Evolutionary conservation across 2,797 vertebrate species (phyloP).

Genomic region (Rachycentron canadum): DNA sequence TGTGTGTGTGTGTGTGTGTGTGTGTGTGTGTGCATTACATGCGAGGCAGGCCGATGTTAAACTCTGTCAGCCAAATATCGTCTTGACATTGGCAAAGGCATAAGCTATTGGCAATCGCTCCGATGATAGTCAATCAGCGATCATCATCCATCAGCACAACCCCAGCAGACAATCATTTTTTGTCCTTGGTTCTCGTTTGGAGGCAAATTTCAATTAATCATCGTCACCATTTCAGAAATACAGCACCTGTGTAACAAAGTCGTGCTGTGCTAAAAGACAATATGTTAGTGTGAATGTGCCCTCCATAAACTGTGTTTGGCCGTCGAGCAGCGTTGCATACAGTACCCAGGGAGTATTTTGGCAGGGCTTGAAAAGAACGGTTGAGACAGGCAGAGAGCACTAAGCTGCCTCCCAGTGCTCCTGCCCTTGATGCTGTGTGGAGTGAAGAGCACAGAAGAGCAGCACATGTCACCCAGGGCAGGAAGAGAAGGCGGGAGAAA

Average conservation of each 20-base stretch:
- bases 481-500: conserved; percentile 62
- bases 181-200: too few species aligned
- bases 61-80: too few species aligned
- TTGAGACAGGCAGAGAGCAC: conserved; percentile 62
- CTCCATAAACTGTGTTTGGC: conserved; percentile 64
- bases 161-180: too few species aligned
- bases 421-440: conserved; percentile 71
- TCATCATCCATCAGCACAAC: too few species aligned
- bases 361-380: conserved; percentile 72
- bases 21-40: too few species aligned
- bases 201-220: too few species aligned
- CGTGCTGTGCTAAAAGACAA: conserved; percentile 33
- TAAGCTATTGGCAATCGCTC: too few species aligned
- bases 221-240: conserved; percentile 27
- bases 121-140: too few species aligned
- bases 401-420: conserved; percentile 68
- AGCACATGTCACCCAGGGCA: conserved; percentile 64
- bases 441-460: conserved; percentile 70
- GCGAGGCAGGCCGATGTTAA: too few species aligned
- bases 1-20: too few species aligned
- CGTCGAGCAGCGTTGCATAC: conserved; percentile 54
- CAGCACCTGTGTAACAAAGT: conserved; percentile 33
- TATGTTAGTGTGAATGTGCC: conserved; percentile 41
- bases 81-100: too few species aligned
- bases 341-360: conserved; percentile 63